Evolutionary conservation across 37 sponge, comb jelly and placozoan species (phyloP), one percentile per base, ranked within the genome.

Genomic region (Halisarca cf. caerulea): DNA sequence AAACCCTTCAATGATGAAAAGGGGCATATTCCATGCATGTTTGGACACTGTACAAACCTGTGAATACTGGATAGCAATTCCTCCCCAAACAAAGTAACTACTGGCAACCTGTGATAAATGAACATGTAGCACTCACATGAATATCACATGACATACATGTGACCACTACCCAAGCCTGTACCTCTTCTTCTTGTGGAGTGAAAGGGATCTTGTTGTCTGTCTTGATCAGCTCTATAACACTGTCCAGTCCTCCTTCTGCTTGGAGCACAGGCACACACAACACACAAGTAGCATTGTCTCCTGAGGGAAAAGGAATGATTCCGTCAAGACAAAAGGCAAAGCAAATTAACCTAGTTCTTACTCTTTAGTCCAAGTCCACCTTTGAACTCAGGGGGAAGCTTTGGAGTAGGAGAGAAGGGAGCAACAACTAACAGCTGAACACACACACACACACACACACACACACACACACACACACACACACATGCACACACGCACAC

Each of bases 211-310:
- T 24, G 34, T 53, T 43, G 7, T 47, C 58, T 28, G 23, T 15
- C 39, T 80, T 81, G 35, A 57, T 59, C 47, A 87, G 41, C 59
- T 81, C 87, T 2, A 87, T 35, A 15, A 87, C 87, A 0, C 75
- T 82, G 7, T 40, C 45, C 47, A 86, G 66, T 37, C 44, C 37
- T 33, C 80, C 80, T 42, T 41, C 69, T 27, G 33, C 53, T 43
- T 43, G 30, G 24, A 85, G 43, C 28, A 86, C 34, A 25, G 82
- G 87, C 34, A 87, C n/a, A 11, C 73, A 81, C 14, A 82, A 43
- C 24, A 73, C 82, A 42, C 66, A 79, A 32, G 27, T 20, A n/a
- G 80, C 79, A 6, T 1, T 37, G 9, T 43, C 36, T 60, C 43
- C 66, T 82, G 37, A 39, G 27, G 0, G 8, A 33, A 7, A 58